phyloP scores from a whole-genome alignment of 2,113 vertebrate species.

The Rhinolophus ferrumequinum region DNA sequence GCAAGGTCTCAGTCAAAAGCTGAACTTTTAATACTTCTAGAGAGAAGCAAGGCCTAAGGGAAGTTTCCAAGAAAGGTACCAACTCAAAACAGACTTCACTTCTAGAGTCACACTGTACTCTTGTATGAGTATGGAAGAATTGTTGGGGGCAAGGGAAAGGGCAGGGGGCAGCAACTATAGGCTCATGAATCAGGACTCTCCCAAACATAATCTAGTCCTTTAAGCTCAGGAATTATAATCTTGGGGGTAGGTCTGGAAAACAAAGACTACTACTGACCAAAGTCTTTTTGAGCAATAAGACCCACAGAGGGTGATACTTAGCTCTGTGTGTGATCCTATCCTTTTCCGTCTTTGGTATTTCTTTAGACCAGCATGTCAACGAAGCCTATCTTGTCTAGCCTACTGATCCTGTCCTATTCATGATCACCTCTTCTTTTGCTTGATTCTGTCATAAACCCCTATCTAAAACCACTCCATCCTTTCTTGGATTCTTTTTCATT shows the following conservation, averaged over 20 bases:
- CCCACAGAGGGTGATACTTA: neutral
- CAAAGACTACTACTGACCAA: neutral
- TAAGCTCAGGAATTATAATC: neutral
- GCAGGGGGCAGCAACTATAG: neutral
- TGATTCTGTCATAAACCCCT: neutral
- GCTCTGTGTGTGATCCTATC: neutral
- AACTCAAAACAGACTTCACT: neutral
- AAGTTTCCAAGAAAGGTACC: slow-evolving; percentile 15
- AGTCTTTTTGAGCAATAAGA: neutral
- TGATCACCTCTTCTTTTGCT: slow-evolving; percentile 6
- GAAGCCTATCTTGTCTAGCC: neutral
- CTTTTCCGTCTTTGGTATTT: slow-evolving; percentile 15
- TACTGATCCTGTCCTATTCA: neutral
- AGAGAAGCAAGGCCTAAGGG: neutral
- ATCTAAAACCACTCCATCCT: neutral
- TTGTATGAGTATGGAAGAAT: neutral
- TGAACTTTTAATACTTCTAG: slow-evolving; percentile 41
- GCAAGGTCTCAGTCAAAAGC: neutral
- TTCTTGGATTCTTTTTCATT: slow-evolving; percentile 46
- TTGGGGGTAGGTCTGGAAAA: neutral
- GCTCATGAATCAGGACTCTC: neutral
- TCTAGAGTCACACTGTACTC: neutral
- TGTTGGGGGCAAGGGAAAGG: neutral
- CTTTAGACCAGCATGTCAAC: neutral
- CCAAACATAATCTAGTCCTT: neutral